A percentile compares a stretch with the other conserved stretches of the same genome.
These are phyloP conservation scores for Dendronephthya gigantea DNA, from an alignment of 64 coral and sea anemone genomes.

Conservation along the genomic window DNA sequence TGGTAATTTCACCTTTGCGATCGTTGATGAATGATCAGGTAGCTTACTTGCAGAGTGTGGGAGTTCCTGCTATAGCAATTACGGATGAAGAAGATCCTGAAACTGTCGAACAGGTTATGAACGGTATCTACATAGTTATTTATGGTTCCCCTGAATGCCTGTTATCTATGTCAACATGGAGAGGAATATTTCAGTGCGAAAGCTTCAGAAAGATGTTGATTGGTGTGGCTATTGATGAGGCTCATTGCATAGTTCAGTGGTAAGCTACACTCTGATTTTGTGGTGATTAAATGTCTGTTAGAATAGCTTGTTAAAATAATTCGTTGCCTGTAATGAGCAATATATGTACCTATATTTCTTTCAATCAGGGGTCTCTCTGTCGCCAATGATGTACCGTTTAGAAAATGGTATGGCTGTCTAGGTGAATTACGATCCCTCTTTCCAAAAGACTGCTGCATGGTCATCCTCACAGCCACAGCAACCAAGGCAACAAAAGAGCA, in stretches of 20 bases:
- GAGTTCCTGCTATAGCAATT: neutral
- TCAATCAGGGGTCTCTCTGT: too few relatives aligned
- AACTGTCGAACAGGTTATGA: neutral
- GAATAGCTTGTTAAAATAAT: too few relatives aligned
- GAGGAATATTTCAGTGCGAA: neutral
- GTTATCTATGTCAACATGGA: neutral
- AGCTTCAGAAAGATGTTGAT: neutral
- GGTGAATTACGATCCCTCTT: slow-evolving; percentile 43
- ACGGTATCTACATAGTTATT: neutral
- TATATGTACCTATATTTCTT: too few relatives aligned
- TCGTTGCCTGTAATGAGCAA: neutral
- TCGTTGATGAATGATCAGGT: neutral
- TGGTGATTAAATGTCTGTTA: too few relatives aligned
- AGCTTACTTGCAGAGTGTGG: neutral
- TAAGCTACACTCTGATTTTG: neutral
- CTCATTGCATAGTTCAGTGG: neutral
- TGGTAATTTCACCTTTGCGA: neutral
- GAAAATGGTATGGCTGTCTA: slow-evolving; percentile 52
- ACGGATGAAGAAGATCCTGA: neutral
- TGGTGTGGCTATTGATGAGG: neutral
- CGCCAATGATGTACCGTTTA: slow-evolving; percentile 23
- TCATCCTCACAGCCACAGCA: slow-evolving; percentile 70
- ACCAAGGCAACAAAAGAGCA: slow-evolving; percentile 48
- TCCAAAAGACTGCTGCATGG: slow-evolving; percentile 28
- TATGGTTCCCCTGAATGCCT: neutral